Evolutionary conservation across 37 sponge, comb jelly and placozoan genomes (phyloP), one percentile per base, ranked within the genome.

Genomic region (Petrosia ficiformis): DNA sequence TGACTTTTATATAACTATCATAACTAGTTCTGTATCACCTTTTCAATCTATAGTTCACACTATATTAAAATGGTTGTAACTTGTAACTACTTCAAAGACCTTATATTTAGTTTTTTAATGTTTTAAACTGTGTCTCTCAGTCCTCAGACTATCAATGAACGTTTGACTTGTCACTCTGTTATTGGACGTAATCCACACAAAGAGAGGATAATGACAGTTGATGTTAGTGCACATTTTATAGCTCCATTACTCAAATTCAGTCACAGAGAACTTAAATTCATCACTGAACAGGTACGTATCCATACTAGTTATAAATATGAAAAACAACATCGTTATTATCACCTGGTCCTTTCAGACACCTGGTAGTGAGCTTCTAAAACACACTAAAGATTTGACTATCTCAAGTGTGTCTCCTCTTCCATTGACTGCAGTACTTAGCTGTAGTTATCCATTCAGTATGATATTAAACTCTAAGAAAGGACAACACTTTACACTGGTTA

Each of bases 131-230:
- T n/a, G n/a, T n/a, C n/a, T n/a, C n/a, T 25, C 29, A 91, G 87
- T 6, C 78, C 96, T 22, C 70, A 72, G 56, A 44, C 35, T 32
- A 93, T 95, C 57, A 67, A 77, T 22, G 96, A 98, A 81, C 82
- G 79, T n/a, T 84, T 98, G 24, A 33, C 95, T 25, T 98, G 99
- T 72, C 85, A 95, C 73, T 84, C 99, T 67, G 80, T 98, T 38
- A 98, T 98, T 79, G 99, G 99, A 0, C 86, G 76, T 59, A 95
- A 82, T 59, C 88, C 99, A 43, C 77, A 72, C 73, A 98, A 98
- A 70, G 93, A 98, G 79, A 77, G 80, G 48, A 89, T 98, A 71
- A 92, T 95, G 88, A 71, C 95, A 42, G 88, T 92, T 31, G 91
- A 94, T 48, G 54, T 95, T 25, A 40, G 44, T 2, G 90, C 93